Base-by-base conservation (phyloP, 2,113 vertebrate genomes). In the Corythaeola cristata region DNA sequence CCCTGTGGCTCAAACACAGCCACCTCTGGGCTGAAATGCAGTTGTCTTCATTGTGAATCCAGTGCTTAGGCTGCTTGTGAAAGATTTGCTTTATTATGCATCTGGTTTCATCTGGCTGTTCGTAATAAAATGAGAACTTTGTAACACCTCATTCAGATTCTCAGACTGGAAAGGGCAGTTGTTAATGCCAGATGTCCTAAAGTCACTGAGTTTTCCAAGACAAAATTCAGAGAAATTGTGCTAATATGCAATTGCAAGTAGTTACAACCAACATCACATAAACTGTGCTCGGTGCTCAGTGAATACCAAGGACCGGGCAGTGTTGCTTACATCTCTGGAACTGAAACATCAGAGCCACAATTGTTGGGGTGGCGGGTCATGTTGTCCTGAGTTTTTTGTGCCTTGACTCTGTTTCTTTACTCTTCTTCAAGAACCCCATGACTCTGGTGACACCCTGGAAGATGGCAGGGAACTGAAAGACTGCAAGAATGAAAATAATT, bases 61-160 rank as follows among this genome's bases (percentile, higher is more conserved):
- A 93, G 50, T 76, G 58, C 47, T 90, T 81, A 86, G 39, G 63
- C 83, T 92, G 58, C 44, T 59, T 56, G 10, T 87, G 79, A 91
- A 71, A 45, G n/a, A 74, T 84, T 52, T 67, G 32, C 37, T 85
- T 74, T 92, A 47, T 93, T 78, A 50, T 6, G 1, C 45, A 45
- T 74, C 76, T 96, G 55, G 26, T 87, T 84, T 86, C 37, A 87
- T 77, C 68, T 4, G 11, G 18, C 53, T 88, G 32, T 71, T 90
- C 20, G 3, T 77, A 90, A 92, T 49, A 71, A 88, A 93, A 91
- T 45, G 20, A 90, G 55, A 90, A 49, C 17, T 76, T 69, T 59
- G 64, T 64, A 78, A 73, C 76, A 74, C 44, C 52, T 93, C 15
- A 2, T 63, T 77, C 33, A 32, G 73, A 81, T 91, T 85, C 60